Evolutionary conservation across 2,888 invertebrate species (phyloP), one percentile per base, ranked within the genome.

Genomic region (Sarcophaga caerulescens): DNA sequence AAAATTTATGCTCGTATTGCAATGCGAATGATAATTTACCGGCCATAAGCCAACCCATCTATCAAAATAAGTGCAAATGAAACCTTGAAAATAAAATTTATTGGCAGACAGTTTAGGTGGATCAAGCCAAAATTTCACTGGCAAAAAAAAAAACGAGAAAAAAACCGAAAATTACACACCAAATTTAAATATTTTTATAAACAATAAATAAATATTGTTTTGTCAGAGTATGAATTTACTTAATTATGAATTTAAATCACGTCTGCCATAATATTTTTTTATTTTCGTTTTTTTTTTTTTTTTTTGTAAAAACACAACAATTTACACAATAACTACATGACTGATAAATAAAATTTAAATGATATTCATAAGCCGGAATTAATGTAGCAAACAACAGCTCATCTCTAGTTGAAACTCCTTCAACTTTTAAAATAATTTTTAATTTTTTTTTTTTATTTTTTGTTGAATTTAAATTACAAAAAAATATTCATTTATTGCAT

Each of bases 51-150:
- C 52, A 44, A 59, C 21, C 21, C 45, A 68, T 82, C 47, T 47
- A 65, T 76, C 68, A 75, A 45, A 78, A 78, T 62, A 75, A 70
- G 79, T 84, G 79, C 74, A 86, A 78, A 78, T 70, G 21, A 86
- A 86, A 78, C 86, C 86, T 86, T 86, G 86, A 86, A 82, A 81
- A 81, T 21, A 59, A 47, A 82, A 66, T 82, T 79, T 86, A 86
- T 86, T 86, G 86, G 86, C 86, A 86, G 74, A 62, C 82, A 52
- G 66, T 66, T 82, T 79, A 70, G 75, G 80, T 77, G 74, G 74
- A 86, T 74, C 77, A 62, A 81, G 86, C 86, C 86, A 86, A 86
- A 82, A 86, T 86, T 86, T 86, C 86, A 86, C 86, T 69, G 19
- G 68, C 74, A 69, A 59, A 59, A 75, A 35, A 65, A n/a, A 14